Base-by-base conservation (phyloP, 2,797 vertebrate species). In the Ceryle rudis region DNA sequence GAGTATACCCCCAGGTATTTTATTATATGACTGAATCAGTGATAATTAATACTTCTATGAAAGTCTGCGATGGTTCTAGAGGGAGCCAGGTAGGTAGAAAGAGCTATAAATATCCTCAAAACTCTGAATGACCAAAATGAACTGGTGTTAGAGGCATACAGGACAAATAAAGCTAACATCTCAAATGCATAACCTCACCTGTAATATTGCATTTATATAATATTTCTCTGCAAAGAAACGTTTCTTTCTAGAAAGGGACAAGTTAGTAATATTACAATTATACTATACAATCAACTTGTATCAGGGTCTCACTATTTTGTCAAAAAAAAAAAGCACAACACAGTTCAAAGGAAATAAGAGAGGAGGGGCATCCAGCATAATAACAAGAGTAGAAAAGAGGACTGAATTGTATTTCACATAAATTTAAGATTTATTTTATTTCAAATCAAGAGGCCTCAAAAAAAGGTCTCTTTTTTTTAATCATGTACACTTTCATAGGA, bases 301-400 rank as follows among this genome's bases (percentile, higher is more conserved):
- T 39, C 41, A 62, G 2, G 4, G 3, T 9, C 41, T 51, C 49
- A 11, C 8, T 31, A 3, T 41, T 84, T 60, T 22, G 72, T 28
- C 28, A 58, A 58, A 55, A 37, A 21, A 25, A 42, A 58, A 29
- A 29, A 92, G 7, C 14, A 65, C 5, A 86, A 44, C 7, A 11
- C 3, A 0, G 11, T 35, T 46, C 26, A 71, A 64, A 67, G 2
- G 5, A 49, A 49, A n/a, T 51, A 70, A 29, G 28, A 4, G 3
- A 52, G 5, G 5, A 4, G 2, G 4, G 31, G 21, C 21, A 71
- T 11, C n/a, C 46, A 37, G 22, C 23, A 17, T 23, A 49, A 49
- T 44, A 57, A 57, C n/a, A 44, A 72, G 9, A 46, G 7, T 6
- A 62, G 16, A 33, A 55, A 61, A 57, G 9, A 52, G 26, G 12